Evolutionary conservation across 2,888 invertebrate species (phyloP), one percentile per base, ranked within the genome.

Genomic region (Andrena trimmerana): DNA sequence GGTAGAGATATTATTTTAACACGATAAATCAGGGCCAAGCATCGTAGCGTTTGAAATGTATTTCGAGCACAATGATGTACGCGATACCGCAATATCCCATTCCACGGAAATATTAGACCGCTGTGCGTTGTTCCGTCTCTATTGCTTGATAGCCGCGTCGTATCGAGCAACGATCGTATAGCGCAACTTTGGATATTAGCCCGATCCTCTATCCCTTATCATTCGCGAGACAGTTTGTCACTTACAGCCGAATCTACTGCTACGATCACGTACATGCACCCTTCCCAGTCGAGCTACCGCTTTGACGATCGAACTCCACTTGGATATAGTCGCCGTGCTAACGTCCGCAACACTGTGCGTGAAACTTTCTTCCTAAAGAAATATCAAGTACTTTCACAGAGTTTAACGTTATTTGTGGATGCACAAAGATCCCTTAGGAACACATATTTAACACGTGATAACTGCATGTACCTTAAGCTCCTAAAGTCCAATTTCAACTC

Each of bases 141-240:
- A 71, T 81, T 68, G 81, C 67, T 80, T 50, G 75, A 73, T 68
- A 75, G 59, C 68, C 60, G 16, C 63, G 60, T 63, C 75, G 27
- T 75, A 72, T 68, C 62, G 62, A 68, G 60, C 33, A 50, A 52
- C 59, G 76, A 69, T 81, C 54, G 16, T 42, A 33, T 52, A 10
- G 24, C 29, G 5, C 52, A 83, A 81, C 81, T 81, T 81, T 75
- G 75, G 31, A 63, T 59, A 70, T 78, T 78, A 78, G 66, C 48
- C 68, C 10, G 67, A 78, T 73, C 72, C 63, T 57, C 63, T 59
- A 48, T 74, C 74, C 66, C 67, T 73, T 80, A 77, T 80, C 79
- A 65, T 67, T 79, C 71, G n/a, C 1, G 63, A 68, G 78, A 76
- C 70, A 72, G 78, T 86, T 86, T 78, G 78, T 84, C 73, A 81